Base-by-base conservation (phyloP, 2,113 vertebrate species). In the Planiliza haematocheilus region DNA sequence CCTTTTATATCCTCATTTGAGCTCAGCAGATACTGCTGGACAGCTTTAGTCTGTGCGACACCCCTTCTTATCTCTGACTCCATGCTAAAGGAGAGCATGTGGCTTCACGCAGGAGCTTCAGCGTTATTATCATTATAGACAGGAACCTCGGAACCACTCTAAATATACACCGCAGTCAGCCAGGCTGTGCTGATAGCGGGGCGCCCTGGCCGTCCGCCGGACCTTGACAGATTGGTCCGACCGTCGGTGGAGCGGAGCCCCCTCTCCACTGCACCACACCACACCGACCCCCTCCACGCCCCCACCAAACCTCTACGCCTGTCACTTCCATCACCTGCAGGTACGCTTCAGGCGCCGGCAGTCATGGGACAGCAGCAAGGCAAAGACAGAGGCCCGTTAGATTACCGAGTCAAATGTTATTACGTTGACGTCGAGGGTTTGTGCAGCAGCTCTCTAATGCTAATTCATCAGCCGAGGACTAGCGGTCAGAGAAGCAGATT, bases 131-230 rank as follows among this genome's bases (percentile, higher is more conserved):
- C 85, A 73, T 85, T 70, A 87, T 38, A 90, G 87, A 86, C 79
- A 88, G 70, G 57, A 80, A 81, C 55, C 59, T 68, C 63, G 85
- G 91, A 89, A 91, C 89, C 84, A 88, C 82, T 88, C 85, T 85
- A 86, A 91, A 91, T 89, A 90, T 88, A 90, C 82, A 74, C 81
- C 49, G 76, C 79, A 77, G 81, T 30, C 76, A 48, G 75, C 57
- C 73, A 24, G 81, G 62, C 48, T 17, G 13, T 45, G 46, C 81
- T 51, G 81, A 81, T 57, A 81, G 85, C 76, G 43, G 60, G 75
- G 73, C 56, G 88, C 78, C 70, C 87, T 84, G 89, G 82, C 63
- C 34, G 75, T 51, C 67, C 59, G 84, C 71, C 84, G 41, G 75
- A 82, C 86, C 84, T 60, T 82, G 85, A 90, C 82, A 87, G 85